A percentile compares a stretch with the other conserved stretches of the same genome.
These are phyloP conservation scores for Hoplodrina ambigua DNA, from an alignment of 2,888 invertebrate species.

Conservation along the genomic window DNA sequence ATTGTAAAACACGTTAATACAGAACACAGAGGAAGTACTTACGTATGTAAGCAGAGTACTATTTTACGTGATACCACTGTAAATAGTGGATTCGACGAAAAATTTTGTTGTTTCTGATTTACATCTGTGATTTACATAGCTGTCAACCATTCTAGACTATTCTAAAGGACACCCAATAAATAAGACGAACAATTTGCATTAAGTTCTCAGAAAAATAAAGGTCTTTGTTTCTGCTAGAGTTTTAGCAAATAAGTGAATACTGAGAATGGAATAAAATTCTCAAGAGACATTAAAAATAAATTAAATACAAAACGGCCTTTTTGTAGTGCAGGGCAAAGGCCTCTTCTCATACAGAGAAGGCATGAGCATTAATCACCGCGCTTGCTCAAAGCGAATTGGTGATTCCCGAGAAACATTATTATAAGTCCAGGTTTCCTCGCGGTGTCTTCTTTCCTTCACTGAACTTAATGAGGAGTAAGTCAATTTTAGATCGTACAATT, in stretches of 20 bases:
- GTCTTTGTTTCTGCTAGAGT: conserved; percentile 6
- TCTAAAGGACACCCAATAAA: conserved; percentile 43
- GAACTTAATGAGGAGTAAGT: too few relatives aligned
- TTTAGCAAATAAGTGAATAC: not conserved
- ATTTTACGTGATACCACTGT: conserved; percentile 44
- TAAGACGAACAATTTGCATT: conserved; percentile 31
- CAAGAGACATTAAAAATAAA: not conserved
- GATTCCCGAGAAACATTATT: too few relatives aligned
- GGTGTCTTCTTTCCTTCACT: too few relatives aligned
- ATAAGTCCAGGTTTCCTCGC: not conserved
- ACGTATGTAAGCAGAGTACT: conserved; percentile 58
- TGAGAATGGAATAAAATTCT: not conserved
- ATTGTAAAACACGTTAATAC: conserved; percentile 30
- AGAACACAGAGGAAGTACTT: conserved; percentile 42
- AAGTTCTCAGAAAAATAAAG: conserved; percentile 10
- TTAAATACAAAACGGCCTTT: not conserved
- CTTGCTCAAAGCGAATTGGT: too few relatives aligned
- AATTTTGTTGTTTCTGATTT: conserved; percentile 36
- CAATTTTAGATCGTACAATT: too few relatives aligned
- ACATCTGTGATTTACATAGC: conserved; percentile 51
- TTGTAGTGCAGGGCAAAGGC: not conserved
- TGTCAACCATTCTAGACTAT: conserved; percentile 34
- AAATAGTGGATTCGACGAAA: conserved; percentile 45
- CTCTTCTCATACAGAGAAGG: not conserved
- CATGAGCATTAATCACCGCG: not conserved